A percentile compares a stretch with the other conserved stretches of the same genome.
Conservation (phyloP, 2,113 vertebrate genomes). For the Mixornis gularis region DNA sequence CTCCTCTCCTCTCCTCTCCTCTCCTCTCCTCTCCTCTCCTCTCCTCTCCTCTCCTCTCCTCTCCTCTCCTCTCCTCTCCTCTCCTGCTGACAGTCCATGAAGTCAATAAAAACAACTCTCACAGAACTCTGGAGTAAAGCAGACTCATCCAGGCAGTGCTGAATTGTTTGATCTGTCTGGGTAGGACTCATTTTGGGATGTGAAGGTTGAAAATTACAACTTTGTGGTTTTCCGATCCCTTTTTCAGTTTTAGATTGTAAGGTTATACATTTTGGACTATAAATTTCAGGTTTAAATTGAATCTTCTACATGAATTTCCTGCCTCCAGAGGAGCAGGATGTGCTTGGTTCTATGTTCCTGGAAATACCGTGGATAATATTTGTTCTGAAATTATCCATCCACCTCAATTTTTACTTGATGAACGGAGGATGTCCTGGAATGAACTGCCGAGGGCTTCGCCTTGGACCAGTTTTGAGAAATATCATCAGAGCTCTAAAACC, state of each 20-base stretch:
- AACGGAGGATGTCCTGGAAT: background rate
- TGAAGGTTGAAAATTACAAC: background rate
- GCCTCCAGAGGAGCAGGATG: background rate
- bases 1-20: no score
- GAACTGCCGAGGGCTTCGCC: background rate
- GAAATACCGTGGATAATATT: background rate
- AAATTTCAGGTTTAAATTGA: background rate
- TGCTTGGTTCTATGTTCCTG: background rate
- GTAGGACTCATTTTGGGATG: background rate
- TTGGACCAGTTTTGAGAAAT: background rate
- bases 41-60: no score
- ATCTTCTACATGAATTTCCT: background rate
- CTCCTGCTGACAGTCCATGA: no score
- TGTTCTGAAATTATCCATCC: background rate
- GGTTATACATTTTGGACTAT: background rate
- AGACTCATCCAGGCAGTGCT: background rate
- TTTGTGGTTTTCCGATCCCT: accelerated
- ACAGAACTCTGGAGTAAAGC: background rate
- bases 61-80: no score
- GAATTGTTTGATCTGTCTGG: background rate
- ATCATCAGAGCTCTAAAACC: background rate
- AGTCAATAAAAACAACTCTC: background rate
- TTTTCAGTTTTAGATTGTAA: background rate
- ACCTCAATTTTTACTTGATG: background rate
- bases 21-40: no score